These are phyloP conservation scores for Spea multiplicata DNA, from an alignment of 2,113 vertebrate genomes.

Conservation along the genomic window DNA sequence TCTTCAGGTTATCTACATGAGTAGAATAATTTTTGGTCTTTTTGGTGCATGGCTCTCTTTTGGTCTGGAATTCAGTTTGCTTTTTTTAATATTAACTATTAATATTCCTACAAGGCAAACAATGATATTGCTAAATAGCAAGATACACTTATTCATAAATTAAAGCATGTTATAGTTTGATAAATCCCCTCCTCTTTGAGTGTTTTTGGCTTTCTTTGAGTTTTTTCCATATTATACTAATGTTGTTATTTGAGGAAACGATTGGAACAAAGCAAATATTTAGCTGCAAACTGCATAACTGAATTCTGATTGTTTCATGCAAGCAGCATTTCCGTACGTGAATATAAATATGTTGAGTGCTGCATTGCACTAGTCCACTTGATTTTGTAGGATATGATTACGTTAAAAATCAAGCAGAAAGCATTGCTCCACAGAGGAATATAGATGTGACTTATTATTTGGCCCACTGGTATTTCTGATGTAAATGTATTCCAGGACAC, in stretches of 20 bases:
- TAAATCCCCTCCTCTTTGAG: not conserved
- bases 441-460: conserved; percentile 7
- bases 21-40: too few species aligned
- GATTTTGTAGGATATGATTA: not conserved
- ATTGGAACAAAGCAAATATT: too few species aligned
- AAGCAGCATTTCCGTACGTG: too few species aligned
- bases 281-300: not conserved
- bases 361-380: not conserved
- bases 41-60: too few species aligned
- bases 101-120: too few species aligned
- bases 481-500: not conserved
- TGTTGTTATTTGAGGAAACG: not conserved
- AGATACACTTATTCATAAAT: too few species aligned
- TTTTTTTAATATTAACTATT: too few species aligned
- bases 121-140: too few species aligned
- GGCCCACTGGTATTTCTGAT: conserved; percentile 22
- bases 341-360: not conserved
- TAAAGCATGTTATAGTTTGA: not conserved
- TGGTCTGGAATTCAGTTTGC: too few species aligned
- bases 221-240: not conserved
- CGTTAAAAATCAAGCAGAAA: not conserved
- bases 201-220: not conserved
- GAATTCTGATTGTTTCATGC: not conserved
- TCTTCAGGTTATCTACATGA: too few species aligned
- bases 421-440: not conserved